Percentiles rank a stretch among this genome's conserved stretches.
Evolutionary conservation across 2,797 vertebrate species (phyloP).

Genomic region (Parambassis ranga): DNA sequence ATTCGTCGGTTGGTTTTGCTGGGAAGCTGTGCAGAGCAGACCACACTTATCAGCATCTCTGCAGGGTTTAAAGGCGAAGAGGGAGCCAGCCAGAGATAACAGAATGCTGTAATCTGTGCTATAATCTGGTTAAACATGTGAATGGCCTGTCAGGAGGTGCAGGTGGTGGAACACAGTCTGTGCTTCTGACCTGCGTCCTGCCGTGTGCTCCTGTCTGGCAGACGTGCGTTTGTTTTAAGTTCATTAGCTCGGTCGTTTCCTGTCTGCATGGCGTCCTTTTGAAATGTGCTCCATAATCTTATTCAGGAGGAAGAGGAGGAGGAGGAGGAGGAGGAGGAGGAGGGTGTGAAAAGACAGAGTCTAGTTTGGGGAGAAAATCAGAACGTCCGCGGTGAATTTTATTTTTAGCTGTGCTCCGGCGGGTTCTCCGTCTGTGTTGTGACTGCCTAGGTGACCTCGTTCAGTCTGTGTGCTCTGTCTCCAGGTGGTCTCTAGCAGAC

Average conservation of each 20-base stretch:
- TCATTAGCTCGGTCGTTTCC: slow-evolving; percentile 27
- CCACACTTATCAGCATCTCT: slow-evolving; percentile 15
- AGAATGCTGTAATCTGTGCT: background rate
- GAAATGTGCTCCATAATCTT: slow-evolving; percentile 18
- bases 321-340: background rate
- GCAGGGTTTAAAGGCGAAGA: slow-evolving; percentile 11
- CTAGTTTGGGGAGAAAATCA: background rate
- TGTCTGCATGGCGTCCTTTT: slow-evolving; percentile 11
- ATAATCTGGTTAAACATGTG: slow-evolving; percentile 21
- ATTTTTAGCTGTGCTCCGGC: slow-evolving; percentile 24
- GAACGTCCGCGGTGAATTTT: background rate
- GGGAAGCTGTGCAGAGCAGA: background rate
- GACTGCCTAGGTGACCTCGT: slow-evolving; percentile 31
- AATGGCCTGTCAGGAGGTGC: background rate
- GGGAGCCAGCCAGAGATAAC: background rate
- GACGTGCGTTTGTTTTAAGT: background rate
- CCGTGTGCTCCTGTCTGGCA: background rate
- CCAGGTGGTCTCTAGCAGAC: too few relatives aligned
- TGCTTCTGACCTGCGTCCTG: slow-evolving; percentile 10
- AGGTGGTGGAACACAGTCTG: background rate
- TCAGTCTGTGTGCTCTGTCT: too few relatives aligned
- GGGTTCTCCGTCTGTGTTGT: slow-evolving; percentile 17
- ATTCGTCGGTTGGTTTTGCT: background rate
- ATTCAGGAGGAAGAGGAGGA: slow-evolving; percentile 6
- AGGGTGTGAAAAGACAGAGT: background rate